Evolutionary conservation across 2,888 invertebrate species (phyloP).

Genomic region (Drosophila incognita): DNA sequence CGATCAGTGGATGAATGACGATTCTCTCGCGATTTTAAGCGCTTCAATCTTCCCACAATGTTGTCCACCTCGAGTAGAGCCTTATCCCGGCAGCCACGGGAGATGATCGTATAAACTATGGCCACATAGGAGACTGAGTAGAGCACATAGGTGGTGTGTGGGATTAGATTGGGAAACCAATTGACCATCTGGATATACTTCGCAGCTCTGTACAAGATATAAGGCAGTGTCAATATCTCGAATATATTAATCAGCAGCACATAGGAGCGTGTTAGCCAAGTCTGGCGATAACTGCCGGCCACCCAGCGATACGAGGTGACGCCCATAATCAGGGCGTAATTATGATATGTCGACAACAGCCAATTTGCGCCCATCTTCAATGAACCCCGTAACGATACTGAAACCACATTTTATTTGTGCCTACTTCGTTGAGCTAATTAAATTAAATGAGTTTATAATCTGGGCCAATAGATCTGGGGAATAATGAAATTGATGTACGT

Average conservation of each 20-base stretch:
- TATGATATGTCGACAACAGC: slow-evolving; percentile 20
- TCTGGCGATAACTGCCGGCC: slow-evolving; percentile 11
- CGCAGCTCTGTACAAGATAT: slow-evolving; percentile 3
- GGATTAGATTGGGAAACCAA: slow-evolving; percentile 33
- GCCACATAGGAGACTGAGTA: slow-evolving; percentile 31
- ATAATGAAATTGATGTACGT: neutral
- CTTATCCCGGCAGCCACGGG: slow-evolving; percentile 41
- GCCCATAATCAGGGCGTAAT: slow-evolving; percentile 48
- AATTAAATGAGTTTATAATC: neutral
- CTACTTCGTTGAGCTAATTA: neutral
- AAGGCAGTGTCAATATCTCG: slow-evolving; percentile 22
- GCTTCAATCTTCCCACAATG: slow-evolving; percentile 10
- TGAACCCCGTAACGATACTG: neutral
- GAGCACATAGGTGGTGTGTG: slow-evolving; percentile 17
- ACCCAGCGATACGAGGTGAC: slow-evolving; percentile 43
- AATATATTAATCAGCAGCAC: slow-evolving; percentile 26
- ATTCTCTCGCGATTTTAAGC: neutral
- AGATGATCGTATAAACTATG: slow-evolving; percentile 39
- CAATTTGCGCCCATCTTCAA: slow-evolving; percentile 23
- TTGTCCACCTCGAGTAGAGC: slow-evolving; percentile 39
- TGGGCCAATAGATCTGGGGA: neutral
- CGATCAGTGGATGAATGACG: neutral
- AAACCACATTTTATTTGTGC: neutral
- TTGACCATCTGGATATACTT: neutral
- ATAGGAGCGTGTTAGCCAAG: slow-evolving; percentile 26